These are phyloP conservation scores for Pampusana beccarii DNA, from an alignment of 2,113 vertebrate genomes.

Conservation along the genomic window DNA sequence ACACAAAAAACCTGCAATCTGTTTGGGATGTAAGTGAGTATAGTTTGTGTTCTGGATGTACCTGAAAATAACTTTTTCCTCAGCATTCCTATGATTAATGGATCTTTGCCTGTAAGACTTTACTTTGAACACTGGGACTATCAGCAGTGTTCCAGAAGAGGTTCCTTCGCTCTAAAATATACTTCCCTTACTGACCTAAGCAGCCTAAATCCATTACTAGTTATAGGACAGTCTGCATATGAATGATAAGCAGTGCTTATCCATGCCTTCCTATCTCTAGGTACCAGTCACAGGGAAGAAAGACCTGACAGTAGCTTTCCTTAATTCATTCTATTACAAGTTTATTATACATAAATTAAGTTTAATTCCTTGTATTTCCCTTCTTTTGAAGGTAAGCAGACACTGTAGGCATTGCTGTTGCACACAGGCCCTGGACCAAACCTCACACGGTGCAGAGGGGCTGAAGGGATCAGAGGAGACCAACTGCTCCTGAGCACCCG, in stretches of 20 bases:
- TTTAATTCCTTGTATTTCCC: not conserved
- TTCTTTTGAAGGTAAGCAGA: not conserved
- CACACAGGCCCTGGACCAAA: not conserved
- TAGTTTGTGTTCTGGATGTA: not conserved
- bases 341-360: not conserved
- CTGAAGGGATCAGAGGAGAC: too few relatives aligned
- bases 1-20: not conserved
- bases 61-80: not conserved
- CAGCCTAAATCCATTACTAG: not conserved
- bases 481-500: too few relatives aligned
- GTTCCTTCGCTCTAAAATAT: not conserved
- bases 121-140: not conserved
- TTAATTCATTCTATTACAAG: not conserved
- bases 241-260: not conserved
- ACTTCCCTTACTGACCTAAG: not conserved
- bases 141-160: not conserved
- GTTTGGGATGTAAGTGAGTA: not conserved
- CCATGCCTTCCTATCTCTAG: not conserved
- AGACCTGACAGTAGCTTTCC: not conserved
- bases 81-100: not conserved
- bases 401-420: not conserved
- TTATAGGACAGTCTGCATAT: not conserved
- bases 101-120: not conserved
- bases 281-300: not conserved
- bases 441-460: accelerated